Evolutionary conservation across 2,888 invertebrate species (phyloP).

Genomic region (Lycaena phlaeas): DNA sequence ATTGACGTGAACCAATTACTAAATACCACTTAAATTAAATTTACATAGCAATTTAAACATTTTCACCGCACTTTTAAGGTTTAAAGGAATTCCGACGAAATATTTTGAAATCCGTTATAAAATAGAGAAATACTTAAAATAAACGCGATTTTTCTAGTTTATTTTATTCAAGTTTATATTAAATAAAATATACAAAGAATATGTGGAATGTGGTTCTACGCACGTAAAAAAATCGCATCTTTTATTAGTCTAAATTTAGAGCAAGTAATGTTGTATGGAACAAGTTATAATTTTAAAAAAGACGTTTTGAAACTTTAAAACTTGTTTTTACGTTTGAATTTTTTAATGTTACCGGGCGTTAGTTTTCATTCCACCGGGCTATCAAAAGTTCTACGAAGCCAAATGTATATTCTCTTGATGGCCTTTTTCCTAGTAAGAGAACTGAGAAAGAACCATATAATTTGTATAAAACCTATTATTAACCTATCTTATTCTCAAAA

Average conservation of each 20-base stretch:
- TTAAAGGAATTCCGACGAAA: neutral
- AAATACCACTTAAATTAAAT: constrained; percentile 27
- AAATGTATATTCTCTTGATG: neutral
- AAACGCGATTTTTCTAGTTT: neutral
- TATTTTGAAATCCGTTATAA: neutral
- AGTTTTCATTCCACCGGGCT: neutral
- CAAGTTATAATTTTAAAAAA: neutral
- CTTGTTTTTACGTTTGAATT: neutral
- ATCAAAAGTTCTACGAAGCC: constrained; percentile 6
- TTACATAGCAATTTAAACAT: constrained; percentile 14
- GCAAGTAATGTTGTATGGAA: neutral
- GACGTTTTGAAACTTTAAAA: neutral
- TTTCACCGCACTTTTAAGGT: neutral
- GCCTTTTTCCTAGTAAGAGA: constrained; percentile 7
- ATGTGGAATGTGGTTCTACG: too few species aligned
- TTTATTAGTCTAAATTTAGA: too few species aligned
- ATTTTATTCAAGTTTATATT: neutral
- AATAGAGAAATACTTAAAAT: too few species aligned
- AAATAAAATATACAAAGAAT: too few species aligned
- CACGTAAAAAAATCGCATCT: too few species aligned
- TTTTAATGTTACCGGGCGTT: neutral
- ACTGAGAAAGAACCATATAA: too few species aligned
- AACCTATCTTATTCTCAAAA: neutral
- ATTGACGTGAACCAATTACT: constrained; percentile 27
- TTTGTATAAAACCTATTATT: too few species aligned